Evolutionary conservation across 1,140 invertebrate genomes (phyloP), one percentile per base, ranked within the genome.

Genomic region (Linepithema humile): DNA sequence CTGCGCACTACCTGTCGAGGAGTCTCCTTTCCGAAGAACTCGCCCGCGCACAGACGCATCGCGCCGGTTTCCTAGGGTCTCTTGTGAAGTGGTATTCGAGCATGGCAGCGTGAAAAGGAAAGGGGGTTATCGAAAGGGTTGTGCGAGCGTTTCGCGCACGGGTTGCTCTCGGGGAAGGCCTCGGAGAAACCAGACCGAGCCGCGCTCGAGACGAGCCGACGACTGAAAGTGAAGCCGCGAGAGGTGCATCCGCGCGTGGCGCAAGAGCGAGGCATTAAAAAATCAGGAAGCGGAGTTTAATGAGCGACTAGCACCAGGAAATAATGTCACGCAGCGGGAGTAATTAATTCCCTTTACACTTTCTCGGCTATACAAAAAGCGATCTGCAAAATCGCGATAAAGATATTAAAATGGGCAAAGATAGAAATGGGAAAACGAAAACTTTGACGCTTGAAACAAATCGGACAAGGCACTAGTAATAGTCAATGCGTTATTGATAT

Each of bases 231-330:
- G 45, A 55, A 53, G 48, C 23, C 23, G 57, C 32, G 50, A 23
- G 43, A 38, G 35, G 75, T 87, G 73, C 86, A 88, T 85, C 86
- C 69, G 86, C 74, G 85, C 86, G 86, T 87, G 65, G 86, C 84
- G 74, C 57, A 88, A 84, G 82, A 88, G 83, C 32, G 64, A 38
- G 85, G 64, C 57, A 88, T 84, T 88, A 72, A 82, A 88, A 88
- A 82, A 88, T 85, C 82, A 88, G 87, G 86, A 82, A 88, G 83
- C 84, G 86, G 70, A 85, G 70, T 82, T 84, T 88, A 88, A 88
- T 72, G 85, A 88, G 86, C 83, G 85, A 57, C 86, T 75, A 59
- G 74, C 87, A 70, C 69, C 70, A 67, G 80, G 82, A 88, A 88
- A 85, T 87, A 85, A 85, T 88, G 84, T 80, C 75, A 59, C 75